phyloP scores from a whole-genome alignment of 2,113 vertebrate genomes.

The Spea bombifrons region DNA sequence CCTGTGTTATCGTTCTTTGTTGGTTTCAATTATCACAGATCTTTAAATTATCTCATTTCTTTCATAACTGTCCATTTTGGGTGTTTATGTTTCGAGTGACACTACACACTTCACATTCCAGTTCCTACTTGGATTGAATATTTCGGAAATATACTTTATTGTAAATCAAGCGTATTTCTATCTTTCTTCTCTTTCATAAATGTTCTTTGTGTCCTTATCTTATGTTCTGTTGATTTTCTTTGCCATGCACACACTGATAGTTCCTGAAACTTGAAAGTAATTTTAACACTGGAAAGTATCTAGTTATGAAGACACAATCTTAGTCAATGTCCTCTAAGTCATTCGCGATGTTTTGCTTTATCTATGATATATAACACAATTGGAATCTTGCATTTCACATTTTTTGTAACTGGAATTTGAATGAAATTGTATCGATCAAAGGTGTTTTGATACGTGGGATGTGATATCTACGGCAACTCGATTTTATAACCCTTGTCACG shows the following conservation, averaged over 20 bases:
- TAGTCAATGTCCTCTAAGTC: not conserved
- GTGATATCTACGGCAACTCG: slow-evolving; percentile 22
- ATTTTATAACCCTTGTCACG: slow-evolving; percentile 25
- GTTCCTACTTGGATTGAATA: not conserved
- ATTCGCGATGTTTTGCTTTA: not conserved
- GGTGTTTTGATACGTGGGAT: not conserved
- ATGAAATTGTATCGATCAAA: slow-evolving; percentile 12
- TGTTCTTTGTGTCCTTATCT: slow-evolving; percentile 28
- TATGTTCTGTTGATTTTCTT: slow-evolving; percentile 7
- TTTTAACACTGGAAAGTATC: slow-evolving; percentile 29
- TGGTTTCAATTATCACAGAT: too few species aligned
- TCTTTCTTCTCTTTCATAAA: slow-evolving; percentile 9
- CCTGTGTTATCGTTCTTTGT: too few species aligned
- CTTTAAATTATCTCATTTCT: too few species aligned
- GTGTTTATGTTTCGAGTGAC: too few species aligned
- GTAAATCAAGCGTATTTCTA: slow-evolving; percentile 2
- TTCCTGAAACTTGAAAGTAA: slow-evolving; percentile 33
- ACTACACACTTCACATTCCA: too few species aligned
- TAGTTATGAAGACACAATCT: slow-evolving; percentile 2
- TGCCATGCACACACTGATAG: not conserved
- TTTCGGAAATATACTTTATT: slow-evolving; percentile 20
- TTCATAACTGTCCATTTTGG: too few species aligned
- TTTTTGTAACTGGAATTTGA: slow-evolving; percentile 7
- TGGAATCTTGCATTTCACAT: slow-evolving; percentile 5
- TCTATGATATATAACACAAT: not conserved